These are phyloP conservation scores for Cerceris ruficornis DNA, from an alignment of 2,888 invertebrate genomes.

Conservation along the genomic window DNA sequence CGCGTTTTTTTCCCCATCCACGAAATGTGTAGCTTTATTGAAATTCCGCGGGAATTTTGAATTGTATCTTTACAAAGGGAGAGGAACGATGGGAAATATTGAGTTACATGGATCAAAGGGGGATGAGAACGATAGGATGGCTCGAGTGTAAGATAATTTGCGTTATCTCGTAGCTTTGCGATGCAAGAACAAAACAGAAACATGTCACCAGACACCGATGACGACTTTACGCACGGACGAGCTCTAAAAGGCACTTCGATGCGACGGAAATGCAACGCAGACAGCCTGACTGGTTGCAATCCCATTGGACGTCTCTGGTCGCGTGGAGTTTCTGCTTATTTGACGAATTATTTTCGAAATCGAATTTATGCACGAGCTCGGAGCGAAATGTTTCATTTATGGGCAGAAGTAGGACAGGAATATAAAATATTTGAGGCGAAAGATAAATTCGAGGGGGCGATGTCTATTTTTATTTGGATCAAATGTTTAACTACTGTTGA, in stretches of 20 bases:
- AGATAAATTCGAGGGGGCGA: too few relatives aligned
- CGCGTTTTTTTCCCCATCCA: too few relatives aligned
- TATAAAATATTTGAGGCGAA: too few relatives aligned
- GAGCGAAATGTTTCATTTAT: too few relatives aligned
- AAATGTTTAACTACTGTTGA: too few relatives aligned
- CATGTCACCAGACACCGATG: neutral
- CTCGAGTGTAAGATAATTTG: neutral
- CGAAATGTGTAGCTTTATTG: too few relatives aligned
- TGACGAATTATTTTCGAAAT: neutral
- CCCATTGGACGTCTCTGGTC: neutral
- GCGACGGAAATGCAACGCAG: neutral
- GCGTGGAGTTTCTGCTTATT: neutral
- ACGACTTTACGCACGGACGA: slow-evolving; percentile 2
- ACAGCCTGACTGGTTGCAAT: neutral
- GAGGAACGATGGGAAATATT: neutral
- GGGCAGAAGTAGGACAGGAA: too few relatives aligned
- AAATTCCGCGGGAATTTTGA: too few relatives aligned
- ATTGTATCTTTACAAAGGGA: too few relatives aligned
- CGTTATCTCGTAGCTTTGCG: neutral
- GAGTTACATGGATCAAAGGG: neutral
- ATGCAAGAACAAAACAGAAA: neutral
- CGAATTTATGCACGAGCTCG: too few relatives aligned
- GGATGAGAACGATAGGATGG: neutral
- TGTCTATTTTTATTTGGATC: too few relatives aligned
- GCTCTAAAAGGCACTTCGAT: neutral